These are phyloP conservation scores for Hiodon tergisus DNA, from an alignment of 2,113 vertebrate species.

Conservation along the genomic window DNA sequence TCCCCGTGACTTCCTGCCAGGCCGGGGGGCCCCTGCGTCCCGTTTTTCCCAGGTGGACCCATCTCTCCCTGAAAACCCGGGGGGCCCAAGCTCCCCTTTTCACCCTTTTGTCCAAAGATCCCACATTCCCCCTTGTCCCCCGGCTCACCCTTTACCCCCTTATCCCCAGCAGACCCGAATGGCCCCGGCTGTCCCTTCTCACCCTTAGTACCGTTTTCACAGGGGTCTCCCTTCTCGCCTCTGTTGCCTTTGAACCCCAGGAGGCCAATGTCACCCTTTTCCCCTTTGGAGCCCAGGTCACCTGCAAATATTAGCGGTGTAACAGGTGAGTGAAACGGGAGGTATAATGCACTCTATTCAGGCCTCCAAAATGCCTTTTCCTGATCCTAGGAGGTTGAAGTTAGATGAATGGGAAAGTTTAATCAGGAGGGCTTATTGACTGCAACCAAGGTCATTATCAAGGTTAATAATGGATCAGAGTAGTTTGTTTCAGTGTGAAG, in stretches of 20 bases:
- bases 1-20: constrained; percentile 68
- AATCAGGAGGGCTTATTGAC: too few species aligned
- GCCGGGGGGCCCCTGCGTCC: constrained; percentile 66
- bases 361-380: too few species aligned
- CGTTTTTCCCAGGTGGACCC: constrained; percentile 71
- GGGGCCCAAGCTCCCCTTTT: constrained; percentile 66
- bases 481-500: too few species aligned
- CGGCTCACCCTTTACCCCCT: constrained; percentile 74
- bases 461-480: too few species aligned
- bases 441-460: too few species aligned
- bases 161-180: constrained; percentile 57
- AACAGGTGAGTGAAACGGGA: neutral
- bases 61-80: constrained; percentile 75
- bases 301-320: constrained; percentile 59
- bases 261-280: constrained; percentile 71
- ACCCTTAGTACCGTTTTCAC: constrained; percentile 78
- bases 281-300: constrained; percentile 77
- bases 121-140: constrained; percentile 79
- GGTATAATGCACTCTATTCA: too few species aligned
- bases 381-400: too few species aligned
- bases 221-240: constrained; percentile 75
- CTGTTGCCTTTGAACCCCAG: constrained; percentile 72
- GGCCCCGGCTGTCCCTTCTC: constrained; percentile 75
- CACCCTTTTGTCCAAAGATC: constrained; percentile 69
- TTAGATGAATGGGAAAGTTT: neutral